A percentile compares a stretch with the other conserved stretches of the same genome.
Evolutionary conservation across 2,113 vertebrate genomes (phyloP).

Genomic region (Sinocyclocheilus anophthalmus): DNA sequence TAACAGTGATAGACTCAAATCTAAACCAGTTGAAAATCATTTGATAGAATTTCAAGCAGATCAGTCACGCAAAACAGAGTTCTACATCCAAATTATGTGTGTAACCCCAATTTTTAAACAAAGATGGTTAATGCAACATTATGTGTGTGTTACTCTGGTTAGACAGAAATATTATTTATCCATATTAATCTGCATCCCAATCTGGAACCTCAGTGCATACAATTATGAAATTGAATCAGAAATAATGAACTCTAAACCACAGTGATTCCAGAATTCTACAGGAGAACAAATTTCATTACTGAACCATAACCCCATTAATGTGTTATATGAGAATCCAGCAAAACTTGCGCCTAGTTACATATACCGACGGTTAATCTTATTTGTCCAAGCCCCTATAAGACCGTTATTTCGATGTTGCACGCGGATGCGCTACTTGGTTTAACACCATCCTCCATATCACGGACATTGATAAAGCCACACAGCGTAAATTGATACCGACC

Average conservation of each 20-base stretch:
- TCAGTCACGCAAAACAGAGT: not conserved
- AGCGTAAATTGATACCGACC: no score
- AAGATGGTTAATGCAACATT: not conserved
- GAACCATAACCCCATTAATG: not conserved
- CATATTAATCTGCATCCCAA: not conserved
- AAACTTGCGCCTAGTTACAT: no score
- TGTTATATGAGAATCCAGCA: not conserved
- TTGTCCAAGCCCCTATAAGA: no score
- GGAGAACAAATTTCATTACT: not conserved
- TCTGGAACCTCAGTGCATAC: not conserved
- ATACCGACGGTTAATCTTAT: no score
- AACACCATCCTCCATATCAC: not conserved
- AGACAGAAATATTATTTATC: not conserved
- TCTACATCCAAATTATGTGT: not conserved
- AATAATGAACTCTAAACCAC: slow-evolving; percentile 15
- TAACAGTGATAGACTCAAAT: not conserved
- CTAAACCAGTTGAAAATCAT: not conserved
- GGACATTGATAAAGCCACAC: not conserved
- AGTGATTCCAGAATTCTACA: not conserved
- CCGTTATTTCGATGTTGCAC: no score
- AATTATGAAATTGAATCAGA: not conserved
- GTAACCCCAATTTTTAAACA: not conserved
- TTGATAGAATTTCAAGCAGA: not conserved
- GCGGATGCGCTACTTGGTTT: not conserved
- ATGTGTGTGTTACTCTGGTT: not conserved